phyloP scores from a whole-genome alignment of 2,797 vertebrate genomes.

The Melanotaenia boesemani region DNA sequence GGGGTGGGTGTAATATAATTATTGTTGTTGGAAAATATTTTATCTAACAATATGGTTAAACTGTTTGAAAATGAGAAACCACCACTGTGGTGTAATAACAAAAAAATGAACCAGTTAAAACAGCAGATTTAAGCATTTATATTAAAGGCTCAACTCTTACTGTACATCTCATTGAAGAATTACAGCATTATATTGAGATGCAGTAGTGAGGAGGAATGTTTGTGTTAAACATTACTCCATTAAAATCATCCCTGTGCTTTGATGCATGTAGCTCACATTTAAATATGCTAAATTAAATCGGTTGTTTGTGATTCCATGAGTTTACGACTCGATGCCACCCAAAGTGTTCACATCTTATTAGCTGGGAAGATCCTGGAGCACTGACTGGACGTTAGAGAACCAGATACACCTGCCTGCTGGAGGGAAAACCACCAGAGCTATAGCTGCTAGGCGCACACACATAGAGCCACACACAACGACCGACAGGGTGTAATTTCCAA shows the following conservation, averaged over 20 bases:
- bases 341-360: too few relatives aligned
- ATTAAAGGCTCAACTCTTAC: background rate
- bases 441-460: background rate
- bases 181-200: background rate
- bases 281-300: background rate
- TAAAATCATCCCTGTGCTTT: background rate
- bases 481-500: constrained; percentile 45
- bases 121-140: too few relatives aligned
- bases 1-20: too few relatives aligned
- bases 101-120: too few relatives aligned
- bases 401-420: constrained; percentile 27
- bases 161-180: background rate
- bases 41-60: background rate
- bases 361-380: constrained; percentile 30
- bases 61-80: background rate
- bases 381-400: constrained; percentile 32
- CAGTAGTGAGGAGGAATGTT: background rate
- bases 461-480: background rate
- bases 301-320: background rate
- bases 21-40: too few relatives aligned
- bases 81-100: background rate
- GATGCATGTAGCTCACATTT: background rate
- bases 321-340: background rate
- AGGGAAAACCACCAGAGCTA: constrained; percentile 4
- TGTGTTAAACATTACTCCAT: background rate